Evolutionary conservation across 2,888 invertebrate species (phyloP), one percentile per base, ranked within the genome.

Genomic region (Odontothrips loti): DNA sequence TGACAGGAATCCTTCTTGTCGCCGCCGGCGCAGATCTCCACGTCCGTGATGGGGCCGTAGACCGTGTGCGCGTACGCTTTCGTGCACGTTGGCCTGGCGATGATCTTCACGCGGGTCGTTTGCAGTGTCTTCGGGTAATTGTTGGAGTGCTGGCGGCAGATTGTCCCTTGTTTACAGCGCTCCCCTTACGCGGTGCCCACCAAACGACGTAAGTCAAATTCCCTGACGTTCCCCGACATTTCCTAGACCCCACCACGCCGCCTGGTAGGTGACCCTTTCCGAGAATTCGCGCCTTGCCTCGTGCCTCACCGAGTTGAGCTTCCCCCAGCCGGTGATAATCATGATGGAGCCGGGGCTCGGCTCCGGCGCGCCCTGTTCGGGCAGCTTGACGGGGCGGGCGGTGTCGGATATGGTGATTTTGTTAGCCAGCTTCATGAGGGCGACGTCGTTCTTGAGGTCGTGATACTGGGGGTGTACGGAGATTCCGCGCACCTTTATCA

Each of bases 1-100:
- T 68, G 68, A 68, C 68, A 68, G 68, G 68, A 11, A 23, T 68
- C 68, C 1, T 3, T 23, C 9, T 0, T n/a, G n/a, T 68, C 23
- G n/a, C 23, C 68, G 68, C 68, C 68, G 3, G 68, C 68, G 68
- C 68, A 68, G n/a, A 68, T 11, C 68, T 68, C 68, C n/a, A n/a
- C 68, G 3, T 0, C 8, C n/a, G 9, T 3, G 20, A 68, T 68
- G 68, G 68, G 68, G n/a, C 68, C 68, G 68, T 23, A 23, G 68
- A 11, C n/a, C 23, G 23, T n/a, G n/a, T 68, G 11, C n/a, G 20
- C 0, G 68, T 68, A 68, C 23, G 11, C n/a, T 23, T 20, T 23
- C n/a, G n/a, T n/a, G 68, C 68, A 68, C 23, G 23, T 8, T 23
- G 20, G n/a, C n/a, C 68, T 20, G n/a, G n/a, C 68, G 68, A 68